Percentiles rank a stretch among this genome's conserved stretches.
Conservation (phyloP, 2,888 invertebrate genomes). For the Odontothrips loti region DNA sequence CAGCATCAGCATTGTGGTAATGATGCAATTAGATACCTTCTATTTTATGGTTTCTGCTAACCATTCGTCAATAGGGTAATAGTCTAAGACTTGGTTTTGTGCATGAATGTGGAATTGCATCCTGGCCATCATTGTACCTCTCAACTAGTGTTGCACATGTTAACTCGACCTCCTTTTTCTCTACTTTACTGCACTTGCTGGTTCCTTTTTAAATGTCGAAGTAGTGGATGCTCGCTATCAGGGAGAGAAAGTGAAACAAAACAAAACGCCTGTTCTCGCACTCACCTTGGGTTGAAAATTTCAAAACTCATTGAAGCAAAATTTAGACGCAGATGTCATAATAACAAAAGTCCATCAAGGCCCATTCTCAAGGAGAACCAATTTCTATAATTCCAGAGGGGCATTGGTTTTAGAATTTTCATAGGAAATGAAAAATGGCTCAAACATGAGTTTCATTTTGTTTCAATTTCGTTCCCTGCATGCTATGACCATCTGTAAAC, state of each 20-base stretch:
- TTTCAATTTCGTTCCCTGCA: not conserved
- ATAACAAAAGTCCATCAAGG: not conserved
- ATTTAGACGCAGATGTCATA: not conserved
- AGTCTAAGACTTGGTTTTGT: too few species aligned
- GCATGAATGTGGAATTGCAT: too few species aligned
- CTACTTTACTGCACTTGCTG: not conserved
- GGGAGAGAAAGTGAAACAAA: too few species aligned
- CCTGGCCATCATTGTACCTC: not conserved
- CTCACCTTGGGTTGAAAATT: too few species aligned
- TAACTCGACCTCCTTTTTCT: not conserved
- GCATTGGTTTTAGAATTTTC: too few species aligned
- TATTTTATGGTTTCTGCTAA: too few species aligned
- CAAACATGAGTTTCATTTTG: not conserved
- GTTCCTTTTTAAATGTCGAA: not conserved
- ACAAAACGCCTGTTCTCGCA: too few species aligned
- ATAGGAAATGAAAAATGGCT: not conserved
- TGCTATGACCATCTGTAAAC: not conserved
- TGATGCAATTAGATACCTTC: not conserved
- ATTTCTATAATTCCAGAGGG: not conserved
- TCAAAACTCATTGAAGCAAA: not conserved
- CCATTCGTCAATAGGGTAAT: too few species aligned
- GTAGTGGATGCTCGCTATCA: too few species aligned
- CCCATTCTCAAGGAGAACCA: not conserved
- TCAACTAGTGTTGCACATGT: not conserved
- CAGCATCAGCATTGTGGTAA: not conserved